Base-by-base conservation (phyloP, 92 coral and sea anemone species). In the Parazoanthus darwini region DNA sequence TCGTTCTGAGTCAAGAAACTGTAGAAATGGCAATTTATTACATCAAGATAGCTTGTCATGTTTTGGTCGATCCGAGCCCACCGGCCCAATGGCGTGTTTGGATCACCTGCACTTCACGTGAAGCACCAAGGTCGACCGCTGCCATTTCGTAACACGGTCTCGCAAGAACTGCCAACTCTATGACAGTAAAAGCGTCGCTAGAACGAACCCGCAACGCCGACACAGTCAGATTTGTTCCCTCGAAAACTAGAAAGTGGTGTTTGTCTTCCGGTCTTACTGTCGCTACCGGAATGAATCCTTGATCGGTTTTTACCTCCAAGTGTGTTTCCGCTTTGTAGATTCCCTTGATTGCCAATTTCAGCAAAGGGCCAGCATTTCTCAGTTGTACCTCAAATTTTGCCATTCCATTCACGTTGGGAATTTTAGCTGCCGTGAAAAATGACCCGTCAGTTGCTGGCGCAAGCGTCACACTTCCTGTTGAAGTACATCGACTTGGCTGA, bases 61-160 rank as follows among this genome's bases (percentile, higher is more conserved):
- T 70, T 44, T 56, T 86, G 44, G 82, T 86, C 88, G 38, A 86
- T 74, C 74, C 88, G 75, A 25, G 72, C 71, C 58, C 75, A 50
- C 85, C 72, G 50, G 86, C 48, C 76, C 51, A 82, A 39, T 82
- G 86, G 20, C 86, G 86, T 3, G 77, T 82, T 14, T 63, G 14
- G 51, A 82, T 65, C 18, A 82, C 86, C 35, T 63, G 76, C 9
- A 82, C 86, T 82, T 82, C 86, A 0, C 86, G 76, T 13, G 23
- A 7, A 43, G 75, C 23, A 42, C 86, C 86, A 5, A 82, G 72
- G 77, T 82, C 75, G 6, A 82, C 86, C 74, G 77, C 77, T 36
- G 86, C 86, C 86, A 82, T 82, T 23, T 82, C 86, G 38, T 36
- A 82, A 37, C 86, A 82, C 20, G 86, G 86, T 22, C 37, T 36